Conservation (phyloP, 2,113 vertebrate genomes). For the Podiceps cristatus region DNA sequence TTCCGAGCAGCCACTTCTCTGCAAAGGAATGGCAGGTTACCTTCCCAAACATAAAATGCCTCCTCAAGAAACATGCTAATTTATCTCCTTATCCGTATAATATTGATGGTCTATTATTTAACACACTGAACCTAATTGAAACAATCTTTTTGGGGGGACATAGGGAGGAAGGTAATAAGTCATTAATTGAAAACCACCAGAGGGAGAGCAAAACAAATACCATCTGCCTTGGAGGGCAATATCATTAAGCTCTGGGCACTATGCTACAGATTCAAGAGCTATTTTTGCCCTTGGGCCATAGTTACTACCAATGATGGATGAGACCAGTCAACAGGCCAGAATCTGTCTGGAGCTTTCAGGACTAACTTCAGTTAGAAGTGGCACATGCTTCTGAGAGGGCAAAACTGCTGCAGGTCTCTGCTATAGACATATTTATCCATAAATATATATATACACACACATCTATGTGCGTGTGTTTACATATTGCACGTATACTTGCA, state of each 20-base stretch:
- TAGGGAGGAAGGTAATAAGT: background rate
- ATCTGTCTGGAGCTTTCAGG: background rate
- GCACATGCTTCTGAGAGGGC: background rate
- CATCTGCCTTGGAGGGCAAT: conserved; percentile 46
- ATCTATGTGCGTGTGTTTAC: background rate
- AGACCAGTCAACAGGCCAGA: conserved; percentile 14
- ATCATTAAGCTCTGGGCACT: conserved; percentile 35
- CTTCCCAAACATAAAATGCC: background rate
- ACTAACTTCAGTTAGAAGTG: background rate
- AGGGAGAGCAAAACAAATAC: conserved; percentile 25
- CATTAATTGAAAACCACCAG: conserved; percentile 1
- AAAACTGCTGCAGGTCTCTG: background rate
- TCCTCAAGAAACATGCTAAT: accelerated
- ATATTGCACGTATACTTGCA: background rate
- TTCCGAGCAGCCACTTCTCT: background rate
- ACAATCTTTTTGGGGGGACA: background rate
- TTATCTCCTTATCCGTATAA: background rate
- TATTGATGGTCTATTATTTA: background rate
- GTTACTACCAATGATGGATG: conserved; percentile 8
- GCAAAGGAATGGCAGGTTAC: background rate
- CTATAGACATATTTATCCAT: background rate
- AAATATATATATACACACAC: background rate
- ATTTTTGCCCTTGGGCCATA: conserved; percentile 21
- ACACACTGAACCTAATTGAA: background rate
- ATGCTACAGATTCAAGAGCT: background rate